Evolutionary conservation across 2,888 invertebrate genomes (phyloP), one percentile per base, ranked within the genome.

Genomic region (Lasioglossum marginatum): DNA sequence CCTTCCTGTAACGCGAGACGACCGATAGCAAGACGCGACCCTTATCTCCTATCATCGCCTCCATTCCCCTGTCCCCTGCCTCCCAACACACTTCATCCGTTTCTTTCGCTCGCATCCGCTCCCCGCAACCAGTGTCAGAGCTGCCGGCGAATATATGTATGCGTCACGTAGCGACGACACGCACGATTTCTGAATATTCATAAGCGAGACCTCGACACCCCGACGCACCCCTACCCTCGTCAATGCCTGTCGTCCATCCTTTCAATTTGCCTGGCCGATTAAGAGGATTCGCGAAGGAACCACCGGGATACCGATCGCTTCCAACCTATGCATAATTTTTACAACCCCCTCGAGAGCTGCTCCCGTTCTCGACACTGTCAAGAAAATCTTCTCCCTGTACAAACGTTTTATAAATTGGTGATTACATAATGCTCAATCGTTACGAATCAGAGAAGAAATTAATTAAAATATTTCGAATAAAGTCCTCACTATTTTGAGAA

Each of bases 121-220:
- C 63, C 27, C 70, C 74, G 73, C 73, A 78, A 52, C 70, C 68
- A 81, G 73, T 82, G 81, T 82, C 90, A 78, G 45, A 45, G 80
- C 82, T 83, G 82, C 81, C 71, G n/a, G 37, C 71, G 87, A 85
- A 89, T 87, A 80, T 87, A 81, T 31, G 19, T 83, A 83, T 87
- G 88, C 88, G 86, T 87, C 91, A 88, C 89, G 90, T 88, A 88
- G 79, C 88, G 84, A 86, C 91, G 86, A 86, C 90, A 88, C 89
- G 91, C 89, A 89, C 89, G 57, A 85, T 87, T 88, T 88, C 87
- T 92, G 90, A 92, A 92, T 92, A 92, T 92, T 91, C 92, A 92
- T 92, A 88, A 89, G 88, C 86, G 74, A 88, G 82, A 86, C 81
- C 87, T 88, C 88, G 80, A 79, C 89, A 80, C 88, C 86, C 81